Percentiles rank a stretch among this genome's conserved stretches.
These are phyloP conservation scores for Nasonia longicornis DNA, from an alignment of 1,140 invertebrate species.

Conservation along the genomic window DNA sequence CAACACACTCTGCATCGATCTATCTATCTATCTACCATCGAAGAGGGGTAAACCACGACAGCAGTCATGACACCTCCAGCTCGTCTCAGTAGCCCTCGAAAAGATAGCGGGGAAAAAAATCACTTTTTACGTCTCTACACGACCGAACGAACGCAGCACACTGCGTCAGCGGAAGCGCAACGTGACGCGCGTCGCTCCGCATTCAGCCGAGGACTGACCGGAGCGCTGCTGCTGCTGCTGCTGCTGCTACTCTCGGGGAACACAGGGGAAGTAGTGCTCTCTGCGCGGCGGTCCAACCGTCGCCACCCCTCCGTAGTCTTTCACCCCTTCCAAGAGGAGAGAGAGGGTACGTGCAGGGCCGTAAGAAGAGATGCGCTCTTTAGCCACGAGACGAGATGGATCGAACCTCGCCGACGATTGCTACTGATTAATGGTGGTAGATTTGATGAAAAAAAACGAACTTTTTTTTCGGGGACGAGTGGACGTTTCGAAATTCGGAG, in stretches of 20 bases:
- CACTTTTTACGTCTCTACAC: not conserved
- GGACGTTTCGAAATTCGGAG: not conserved
- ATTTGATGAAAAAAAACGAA: not conserved
- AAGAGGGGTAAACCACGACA: not conserved
- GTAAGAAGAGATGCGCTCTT: conserved; percentile 11
- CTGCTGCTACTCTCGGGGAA: not conserved
- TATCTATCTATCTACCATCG: not conserved
- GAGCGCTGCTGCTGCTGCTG: not conserved
- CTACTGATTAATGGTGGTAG: not conserved
- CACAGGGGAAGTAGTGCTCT: conserved; percentile 11
- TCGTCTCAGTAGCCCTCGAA: not conserved
- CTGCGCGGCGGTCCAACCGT: conserved; percentile 16
- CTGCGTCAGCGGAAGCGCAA: not conserved
- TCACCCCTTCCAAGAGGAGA: not conserved
- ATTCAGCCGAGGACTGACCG: conserved; percentile 43
- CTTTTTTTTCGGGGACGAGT: too few species aligned
- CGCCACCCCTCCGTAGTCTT: not conserved
- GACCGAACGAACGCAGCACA: not conserved
- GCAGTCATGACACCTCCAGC: not conserved
- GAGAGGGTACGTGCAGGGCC: conserved; percentile 11
- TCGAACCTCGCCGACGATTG: not conserved
- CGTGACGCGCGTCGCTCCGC: not conserved
- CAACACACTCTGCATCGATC: too few species aligned
- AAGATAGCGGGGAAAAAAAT: not conserved
- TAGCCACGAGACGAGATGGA: not conserved